phyloP scores from a whole-genome alignment of 2,113 vertebrate genomes.

The Salvelinus namaycush region DNA sequence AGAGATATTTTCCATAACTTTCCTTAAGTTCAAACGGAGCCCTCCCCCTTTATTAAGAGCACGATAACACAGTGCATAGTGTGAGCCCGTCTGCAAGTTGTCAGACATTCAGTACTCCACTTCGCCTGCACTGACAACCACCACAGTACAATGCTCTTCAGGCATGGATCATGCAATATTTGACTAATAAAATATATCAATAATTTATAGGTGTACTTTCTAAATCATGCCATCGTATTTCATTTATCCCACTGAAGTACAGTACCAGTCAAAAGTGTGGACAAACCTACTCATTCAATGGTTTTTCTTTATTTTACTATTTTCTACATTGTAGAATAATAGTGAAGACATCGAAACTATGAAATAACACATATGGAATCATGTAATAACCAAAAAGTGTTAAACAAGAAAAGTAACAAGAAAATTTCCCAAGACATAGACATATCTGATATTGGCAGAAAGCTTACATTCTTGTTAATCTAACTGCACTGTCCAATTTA shows the following conservation, averaged over 20 bases:
- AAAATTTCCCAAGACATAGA: too few species aligned
- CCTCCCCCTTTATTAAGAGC: conserved; percentile 81
- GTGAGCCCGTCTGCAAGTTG: conserved; percentile 71
- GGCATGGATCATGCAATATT: conserved; percentile 46
- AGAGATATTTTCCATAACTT: conserved; percentile 98
- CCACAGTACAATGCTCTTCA: conserved; percentile 4
- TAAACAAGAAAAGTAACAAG: too few species aligned
- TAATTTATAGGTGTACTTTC: conserved; percentile 72
- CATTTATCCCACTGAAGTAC: conserved; percentile 61
- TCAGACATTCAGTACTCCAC: conserved; percentile 41
- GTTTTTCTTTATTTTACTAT: too few species aligned
- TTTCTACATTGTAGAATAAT: too few species aligned
- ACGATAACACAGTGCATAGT: conserved; percentile 77
- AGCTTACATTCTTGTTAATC: too few species aligned
- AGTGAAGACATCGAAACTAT: too few species aligned
- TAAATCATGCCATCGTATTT: conserved; percentile 71
- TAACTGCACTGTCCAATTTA: too few species aligned
- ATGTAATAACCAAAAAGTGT: too few species aligned
- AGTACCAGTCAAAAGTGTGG: too few species aligned
- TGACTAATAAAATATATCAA: conserved; percentile 65
- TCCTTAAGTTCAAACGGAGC: conserved; percentile 79
- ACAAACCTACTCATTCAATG: too few species aligned
- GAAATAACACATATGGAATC: too few species aligned
- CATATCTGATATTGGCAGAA: too few species aligned
- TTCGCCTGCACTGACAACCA: conserved; percentile 34